Evolutionary conservation across 2,797 vertebrate species (phyloP).

Genomic region (Leptatherina wallacei): DNA sequence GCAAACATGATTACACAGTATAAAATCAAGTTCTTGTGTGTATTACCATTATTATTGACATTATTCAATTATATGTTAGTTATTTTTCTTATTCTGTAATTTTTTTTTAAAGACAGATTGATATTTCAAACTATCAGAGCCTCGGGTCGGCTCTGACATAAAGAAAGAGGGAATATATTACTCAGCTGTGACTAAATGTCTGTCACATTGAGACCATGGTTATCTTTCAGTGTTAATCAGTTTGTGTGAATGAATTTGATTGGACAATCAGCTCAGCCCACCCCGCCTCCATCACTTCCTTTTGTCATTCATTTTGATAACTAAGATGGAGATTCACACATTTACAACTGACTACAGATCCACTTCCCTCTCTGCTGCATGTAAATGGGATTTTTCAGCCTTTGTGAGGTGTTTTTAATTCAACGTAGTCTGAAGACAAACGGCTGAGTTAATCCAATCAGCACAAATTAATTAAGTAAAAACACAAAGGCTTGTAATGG

Average conservation of each 20-base stretch:
- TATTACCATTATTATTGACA: too few relatives aligned
- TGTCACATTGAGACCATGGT: neutral
- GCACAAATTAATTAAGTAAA: slow-evolving; percentile 34
- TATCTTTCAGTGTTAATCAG: neutral
- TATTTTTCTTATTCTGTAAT: too few relatives aligned
- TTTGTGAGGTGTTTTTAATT: neutral
- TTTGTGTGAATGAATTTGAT: neutral
- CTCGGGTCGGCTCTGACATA: too few relatives aligned
- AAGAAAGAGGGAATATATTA: too few relatives aligned
- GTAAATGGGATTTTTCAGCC: rapidly evolving
- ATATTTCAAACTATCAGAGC: too few relatives aligned
- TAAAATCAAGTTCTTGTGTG: too few relatives aligned
- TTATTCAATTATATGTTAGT: too few relatives aligned
- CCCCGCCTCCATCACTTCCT: neutral
- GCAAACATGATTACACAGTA: too few relatives aligned
- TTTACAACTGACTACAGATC: neutral
- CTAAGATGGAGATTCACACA: neutral
- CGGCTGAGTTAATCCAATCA: slow-evolving; percentile 58
- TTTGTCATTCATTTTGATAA: neutral
- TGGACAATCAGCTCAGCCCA: neutral
- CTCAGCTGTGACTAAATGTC: too few relatives aligned
- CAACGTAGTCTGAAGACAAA: neutral
- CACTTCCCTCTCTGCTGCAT: neutral
- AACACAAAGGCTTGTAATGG: slow-evolving; percentile 1
- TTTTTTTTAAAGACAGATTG: too few relatives aligned